Conservation (phyloP, 2,113 vertebrate species). For the Ploceus nigricollis region DNA sequence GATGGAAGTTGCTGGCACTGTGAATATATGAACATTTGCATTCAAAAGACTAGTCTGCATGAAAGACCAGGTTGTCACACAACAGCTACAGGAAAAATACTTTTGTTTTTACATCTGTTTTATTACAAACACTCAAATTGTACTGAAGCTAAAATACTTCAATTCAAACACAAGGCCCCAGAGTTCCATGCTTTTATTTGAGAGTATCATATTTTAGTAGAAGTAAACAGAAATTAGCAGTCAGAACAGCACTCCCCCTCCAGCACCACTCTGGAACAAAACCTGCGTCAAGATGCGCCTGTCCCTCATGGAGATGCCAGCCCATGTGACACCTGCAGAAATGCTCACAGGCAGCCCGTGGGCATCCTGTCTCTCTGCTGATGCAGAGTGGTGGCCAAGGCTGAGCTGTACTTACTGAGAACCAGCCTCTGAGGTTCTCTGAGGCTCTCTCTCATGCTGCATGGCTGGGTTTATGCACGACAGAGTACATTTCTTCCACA, state of each 20-base stretch:
- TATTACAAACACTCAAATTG: neutral
- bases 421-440: neutral
- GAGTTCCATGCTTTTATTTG: neutral
- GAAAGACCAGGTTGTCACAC: neutral
- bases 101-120: neutral
- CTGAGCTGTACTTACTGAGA: neutral
- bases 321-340: neutral
- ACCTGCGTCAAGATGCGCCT: neutral
- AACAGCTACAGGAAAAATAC: neutral
- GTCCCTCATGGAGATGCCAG: neutral
- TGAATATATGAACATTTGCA: neutral
- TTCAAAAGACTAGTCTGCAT: neutral
- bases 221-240: neutral
- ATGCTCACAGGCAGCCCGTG: neutral
- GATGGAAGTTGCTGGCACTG: neutral
- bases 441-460: neutral
- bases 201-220: neutral
- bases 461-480: neutral
- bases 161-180: neutral
- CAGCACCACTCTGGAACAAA: neutral
- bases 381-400: neutral
- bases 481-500: neutral
- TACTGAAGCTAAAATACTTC: neutral
- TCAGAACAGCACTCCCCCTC: neutral
- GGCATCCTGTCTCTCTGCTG: fast-evolving